Percentiles rank a stretch among this genome's conserved stretches.
Conservation (phyloP, 2,113 vertebrate species). For the Meleagris gallopavo region DNA sequence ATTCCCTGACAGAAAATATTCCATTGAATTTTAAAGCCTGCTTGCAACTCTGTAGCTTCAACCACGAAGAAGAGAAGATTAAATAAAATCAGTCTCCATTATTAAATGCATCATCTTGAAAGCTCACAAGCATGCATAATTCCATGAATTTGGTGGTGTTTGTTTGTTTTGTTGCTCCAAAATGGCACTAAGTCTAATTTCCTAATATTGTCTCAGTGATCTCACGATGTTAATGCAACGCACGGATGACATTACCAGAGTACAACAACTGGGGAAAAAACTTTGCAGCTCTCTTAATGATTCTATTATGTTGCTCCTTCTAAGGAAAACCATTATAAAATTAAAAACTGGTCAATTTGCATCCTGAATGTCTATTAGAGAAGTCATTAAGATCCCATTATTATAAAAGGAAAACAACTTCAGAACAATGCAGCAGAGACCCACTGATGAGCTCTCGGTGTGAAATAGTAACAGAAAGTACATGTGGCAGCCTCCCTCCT, state of each 20-base stretch:
- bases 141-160: neutral
- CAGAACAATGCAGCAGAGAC: neutral
- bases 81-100: neutral
- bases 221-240: neutral
- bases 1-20: neutral
- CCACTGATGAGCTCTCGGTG: neutral
- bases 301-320: neutral
- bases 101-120: neutral
- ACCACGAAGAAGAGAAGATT: neutral
- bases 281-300: neutral
- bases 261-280: neutral
- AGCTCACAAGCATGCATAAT: neutral
- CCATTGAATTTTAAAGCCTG: neutral
- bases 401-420: neutral
- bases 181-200: neutral
- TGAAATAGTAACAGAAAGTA: neutral
- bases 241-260: neutral
- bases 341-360: neutral
- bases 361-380: neutral
- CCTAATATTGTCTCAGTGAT: neutral
- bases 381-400: slow-evolving; percentile 19
- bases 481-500: neutral
- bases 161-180: neutral
- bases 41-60: neutral
- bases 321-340: neutral